phyloP scores from a whole-genome alignment of 92 coral and sea anemone genomes.

The Phenganax stokvisi region DNA sequence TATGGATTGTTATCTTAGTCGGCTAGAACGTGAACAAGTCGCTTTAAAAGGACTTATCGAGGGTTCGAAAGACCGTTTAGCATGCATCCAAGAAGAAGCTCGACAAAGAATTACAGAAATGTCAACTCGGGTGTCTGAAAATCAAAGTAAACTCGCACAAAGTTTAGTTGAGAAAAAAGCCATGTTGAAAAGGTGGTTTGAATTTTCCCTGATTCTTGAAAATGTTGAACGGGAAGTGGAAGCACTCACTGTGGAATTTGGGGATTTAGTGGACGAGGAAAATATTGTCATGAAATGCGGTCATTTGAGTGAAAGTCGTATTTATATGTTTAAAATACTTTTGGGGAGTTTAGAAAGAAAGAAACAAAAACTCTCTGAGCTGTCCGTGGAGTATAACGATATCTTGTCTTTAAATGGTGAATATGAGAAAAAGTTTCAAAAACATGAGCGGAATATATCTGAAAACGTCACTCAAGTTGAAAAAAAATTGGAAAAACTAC shows the following conservation, averaged over 20 bases:
- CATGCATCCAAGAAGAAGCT: slow-evolving; percentile 43
- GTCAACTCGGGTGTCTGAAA: slow-evolving; percentile 48
- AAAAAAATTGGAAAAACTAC: slow-evolving; percentile 32
- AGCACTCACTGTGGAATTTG: slow-evolving; percentile 47
- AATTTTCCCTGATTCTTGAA: slow-evolving; percentile 36
- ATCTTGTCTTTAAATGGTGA: background rate
- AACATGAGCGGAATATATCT: slow-evolving; percentile 8
- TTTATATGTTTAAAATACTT: slow-evolving; percentile 39
- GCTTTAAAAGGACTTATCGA: slow-evolving; percentile 45
- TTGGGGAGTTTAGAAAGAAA: slow-evolving; percentile 30
- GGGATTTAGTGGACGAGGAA: slow-evolving; percentile 47
- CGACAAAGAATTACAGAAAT: slow-evolving; percentile 41
- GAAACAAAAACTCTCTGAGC: background rate
- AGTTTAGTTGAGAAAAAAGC: slow-evolving; percentile 38
- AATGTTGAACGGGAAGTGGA: slow-evolving; percentile 49
- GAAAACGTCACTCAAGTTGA: background rate
- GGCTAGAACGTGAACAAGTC: slow-evolving; percentile 41
- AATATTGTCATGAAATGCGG: slow-evolving; percentile 42
- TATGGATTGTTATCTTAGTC: slow-evolving; percentile 15
- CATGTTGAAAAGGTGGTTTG: slow-evolving; percentile 42
- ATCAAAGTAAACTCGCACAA: slow-evolving; percentile 38
- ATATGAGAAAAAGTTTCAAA: background rate
- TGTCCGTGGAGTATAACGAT: slow-evolving; percentile 19
- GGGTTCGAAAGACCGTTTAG: slow-evolving; percentile 54
- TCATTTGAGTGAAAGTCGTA: slow-evolving; percentile 33